Conservation (phyloP, 2,888 invertebrate species). For the Acronicta alni region DNA sequence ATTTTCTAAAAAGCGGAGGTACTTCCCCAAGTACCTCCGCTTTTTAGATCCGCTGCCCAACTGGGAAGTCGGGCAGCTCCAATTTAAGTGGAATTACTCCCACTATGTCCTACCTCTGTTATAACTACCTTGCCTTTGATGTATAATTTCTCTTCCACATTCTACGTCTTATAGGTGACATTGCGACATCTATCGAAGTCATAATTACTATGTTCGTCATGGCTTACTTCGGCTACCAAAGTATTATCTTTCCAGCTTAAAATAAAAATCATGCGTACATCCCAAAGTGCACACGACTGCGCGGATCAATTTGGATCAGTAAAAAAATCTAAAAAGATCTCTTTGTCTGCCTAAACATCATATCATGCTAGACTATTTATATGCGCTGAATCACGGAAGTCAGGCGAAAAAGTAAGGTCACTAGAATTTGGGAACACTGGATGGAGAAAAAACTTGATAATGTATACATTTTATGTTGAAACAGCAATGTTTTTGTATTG, state of each 20-base stretch:
- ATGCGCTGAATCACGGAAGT: constrained; percentile 29
- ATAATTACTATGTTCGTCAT: too few relatives aligned
- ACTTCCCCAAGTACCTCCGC: too few relatives aligned
- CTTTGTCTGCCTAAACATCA: constrained; percentile 31
- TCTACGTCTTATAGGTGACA: too few relatives aligned
- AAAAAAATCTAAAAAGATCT: constrained; percentile 26
- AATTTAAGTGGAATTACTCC: too few relatives aligned
- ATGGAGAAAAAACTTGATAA: background rate
- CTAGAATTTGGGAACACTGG: background rate
- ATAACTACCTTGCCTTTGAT: too few relatives aligned
- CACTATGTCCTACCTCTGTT: too few relatives aligned
- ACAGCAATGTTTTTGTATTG: background rate
- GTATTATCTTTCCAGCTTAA: constrained; percentile 4
- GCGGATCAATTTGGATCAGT: constrained; percentile 29
- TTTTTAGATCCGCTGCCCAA: too few relatives aligned
- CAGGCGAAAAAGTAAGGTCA: constrained; percentile 19
- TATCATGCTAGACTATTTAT: constrained; percentile 39
- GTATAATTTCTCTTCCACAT: too few relatives aligned
- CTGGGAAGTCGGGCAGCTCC: too few relatives aligned
- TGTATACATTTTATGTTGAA: background rate
- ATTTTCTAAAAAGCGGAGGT: too few relatives aligned
- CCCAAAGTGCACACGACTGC: constrained; percentile 31
- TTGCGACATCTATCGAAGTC: too few relatives aligned
- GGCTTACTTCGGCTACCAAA: constrained; percentile 21
- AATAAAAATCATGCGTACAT: constrained; percentile 31